Percentiles rank a stretch among this genome's conserved stretches.
phyloP scores from a whole-genome alignment of 2,797 vertebrate genomes.

The Sebastes nivosus region DNA sequence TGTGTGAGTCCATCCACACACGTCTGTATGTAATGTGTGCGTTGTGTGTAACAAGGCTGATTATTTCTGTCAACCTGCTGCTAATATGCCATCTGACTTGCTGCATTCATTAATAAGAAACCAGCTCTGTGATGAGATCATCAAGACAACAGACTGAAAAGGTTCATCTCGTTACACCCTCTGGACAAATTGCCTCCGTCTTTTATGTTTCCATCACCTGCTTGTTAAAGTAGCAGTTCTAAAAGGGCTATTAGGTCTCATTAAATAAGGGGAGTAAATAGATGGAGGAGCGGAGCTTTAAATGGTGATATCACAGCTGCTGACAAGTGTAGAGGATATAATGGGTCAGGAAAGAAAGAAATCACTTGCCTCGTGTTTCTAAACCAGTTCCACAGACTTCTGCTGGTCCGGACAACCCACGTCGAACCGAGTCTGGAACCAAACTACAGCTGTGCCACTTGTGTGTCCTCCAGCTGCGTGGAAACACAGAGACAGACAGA shows the following conservation, averaged over 20 bases:
- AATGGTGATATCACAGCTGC: not conserved
- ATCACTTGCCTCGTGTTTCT: constrained; percentile 88
- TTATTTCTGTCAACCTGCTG: constrained; percentile 18
- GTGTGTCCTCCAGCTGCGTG: constrained; percentile 88
- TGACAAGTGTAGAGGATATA: constrained; percentile 4
- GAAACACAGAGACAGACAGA: constrained; percentile 14
- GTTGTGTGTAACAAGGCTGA: not conserved
- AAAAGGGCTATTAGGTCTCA: constrained; percentile 47
- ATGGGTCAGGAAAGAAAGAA: not conserved
- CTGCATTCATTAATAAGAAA: constrained; percentile 41
- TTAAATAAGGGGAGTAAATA: constrained; percentile 43
- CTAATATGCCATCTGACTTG: not conserved
- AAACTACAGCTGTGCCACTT: constrained; percentile 90
- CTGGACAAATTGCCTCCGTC: constrained; percentile 45
- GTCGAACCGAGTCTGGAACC: constrained; percentile 87
- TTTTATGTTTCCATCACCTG: constrained; percentile 47
- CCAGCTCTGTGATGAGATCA: constrained; percentile 32
- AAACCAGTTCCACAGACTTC: constrained; percentile 91
- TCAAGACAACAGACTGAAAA: constrained; percentile 34
- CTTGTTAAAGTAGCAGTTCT: constrained; percentile 50
- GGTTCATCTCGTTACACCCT: constrained; percentile 34
- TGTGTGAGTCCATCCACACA: not conserved
- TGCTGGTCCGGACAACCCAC: constrained; percentile 73
- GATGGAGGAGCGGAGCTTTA: not conserved
- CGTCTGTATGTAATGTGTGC: not conserved